Evolutionary conservation across 2,797 vertebrate species (phyloP).

Genomic region (Limnodromus scolopaceus): DNA sequence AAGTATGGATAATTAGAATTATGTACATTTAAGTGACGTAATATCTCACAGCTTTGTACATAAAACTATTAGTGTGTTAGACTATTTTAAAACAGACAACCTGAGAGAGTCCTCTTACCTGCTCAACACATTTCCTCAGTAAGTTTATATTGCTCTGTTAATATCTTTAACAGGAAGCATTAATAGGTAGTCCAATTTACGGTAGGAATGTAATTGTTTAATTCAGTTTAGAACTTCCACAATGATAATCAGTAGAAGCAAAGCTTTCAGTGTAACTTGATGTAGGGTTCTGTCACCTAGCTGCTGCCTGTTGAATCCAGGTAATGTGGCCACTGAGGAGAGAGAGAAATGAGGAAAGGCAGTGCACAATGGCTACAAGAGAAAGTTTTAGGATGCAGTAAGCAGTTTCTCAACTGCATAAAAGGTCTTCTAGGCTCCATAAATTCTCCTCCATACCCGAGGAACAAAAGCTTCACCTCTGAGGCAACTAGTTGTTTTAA

Average conservation of each 20-base stretch:
- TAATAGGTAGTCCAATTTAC: background rate
- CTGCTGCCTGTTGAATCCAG: background rate
- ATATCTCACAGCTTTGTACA: background rate
- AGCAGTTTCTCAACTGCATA: background rate
- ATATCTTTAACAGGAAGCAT: background rate
- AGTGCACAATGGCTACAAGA: background rate
- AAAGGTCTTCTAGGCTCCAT: background rate
- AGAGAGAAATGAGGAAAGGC: background rate
- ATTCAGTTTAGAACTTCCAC: background rate
- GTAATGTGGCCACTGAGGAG: background rate
- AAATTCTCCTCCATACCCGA: background rate
- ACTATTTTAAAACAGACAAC: background rate
- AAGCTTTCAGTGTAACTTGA: background rate
- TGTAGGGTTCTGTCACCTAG: background rate
- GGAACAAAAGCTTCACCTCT: background rate
- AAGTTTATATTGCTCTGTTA: background rate
- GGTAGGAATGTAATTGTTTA: background rate
- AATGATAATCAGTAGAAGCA: background rate
- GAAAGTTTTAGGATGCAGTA: background rate
- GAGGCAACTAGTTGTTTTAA: fast-evolving
- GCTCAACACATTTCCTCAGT: background rate
- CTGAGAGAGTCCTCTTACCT: background rate
- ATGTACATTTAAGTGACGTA: background rate
- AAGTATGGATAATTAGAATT: background rate
- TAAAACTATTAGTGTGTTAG: background rate